These are phyloP conservation scores for Polypedilum vanderplanki DNA, from an alignment of 1,140 invertebrate species.

Conservation along the genomic window DNA sequence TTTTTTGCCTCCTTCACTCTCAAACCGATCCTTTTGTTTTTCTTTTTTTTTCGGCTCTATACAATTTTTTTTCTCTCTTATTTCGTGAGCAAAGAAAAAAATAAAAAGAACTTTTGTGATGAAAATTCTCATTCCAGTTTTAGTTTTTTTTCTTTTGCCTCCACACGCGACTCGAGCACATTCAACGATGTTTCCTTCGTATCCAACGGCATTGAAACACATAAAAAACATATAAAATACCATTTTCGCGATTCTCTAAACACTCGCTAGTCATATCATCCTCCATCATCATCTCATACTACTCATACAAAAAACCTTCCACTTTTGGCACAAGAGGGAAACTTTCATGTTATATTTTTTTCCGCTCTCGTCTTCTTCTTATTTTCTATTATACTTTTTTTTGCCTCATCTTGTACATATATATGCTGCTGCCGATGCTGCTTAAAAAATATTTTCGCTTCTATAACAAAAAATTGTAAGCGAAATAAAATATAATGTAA, in stretches of 20 bases:
- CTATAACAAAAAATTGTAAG: neutral
- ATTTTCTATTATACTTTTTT: neutral
- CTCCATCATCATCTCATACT: neutral
- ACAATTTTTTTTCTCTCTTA: neutral
- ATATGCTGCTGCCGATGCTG: neutral
- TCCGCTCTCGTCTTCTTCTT: neutral
- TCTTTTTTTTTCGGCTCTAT: neutral
- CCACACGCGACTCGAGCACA: neutral
- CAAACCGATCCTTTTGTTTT: neutral
- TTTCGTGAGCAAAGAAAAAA: neutral
- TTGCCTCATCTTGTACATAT: too few species aligned
- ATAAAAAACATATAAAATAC: constrained; percentile 29
- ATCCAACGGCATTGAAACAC: constrained; percentile 16
- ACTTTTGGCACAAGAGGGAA: neutral
- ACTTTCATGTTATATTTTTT: constrained; percentile 16
- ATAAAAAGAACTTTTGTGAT: neutral
- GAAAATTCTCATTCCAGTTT: neutral
- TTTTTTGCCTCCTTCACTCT: neutral
- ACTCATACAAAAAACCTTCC: neutral
- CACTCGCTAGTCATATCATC: constrained; percentile 25
- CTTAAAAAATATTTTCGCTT: constrained; percentile 10
- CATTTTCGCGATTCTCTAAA: constrained; percentile 28
- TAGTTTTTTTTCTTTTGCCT: neutral
- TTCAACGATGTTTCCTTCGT: constrained; percentile 4
- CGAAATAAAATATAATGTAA: constrained; percentile 27